Evolutionary conservation across 2,113 vertebrate species (phyloP), one percentile per base, ranked within the genome.

Genomic region (Plotosus lineatus): DNA sequence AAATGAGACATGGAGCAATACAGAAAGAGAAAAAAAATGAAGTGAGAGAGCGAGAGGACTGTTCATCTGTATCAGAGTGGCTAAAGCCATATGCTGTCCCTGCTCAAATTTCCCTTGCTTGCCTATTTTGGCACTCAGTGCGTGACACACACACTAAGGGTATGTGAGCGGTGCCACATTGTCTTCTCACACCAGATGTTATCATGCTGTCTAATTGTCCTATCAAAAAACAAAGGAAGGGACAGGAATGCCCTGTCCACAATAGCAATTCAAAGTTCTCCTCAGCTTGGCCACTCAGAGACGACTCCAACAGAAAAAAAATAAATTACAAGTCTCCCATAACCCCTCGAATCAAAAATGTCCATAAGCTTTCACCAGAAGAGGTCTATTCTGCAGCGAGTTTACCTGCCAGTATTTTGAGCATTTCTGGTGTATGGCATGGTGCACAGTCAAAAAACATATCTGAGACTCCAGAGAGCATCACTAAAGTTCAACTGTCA

Each of bases 121-220:
- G 85, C 85, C 77, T 86, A 83, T 75, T 86, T 77, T 83, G 72
- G 78, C 61, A 85, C 82, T 80, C 81, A 68, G 36, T 76, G 75
- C 72, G 77, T 80, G 81, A 80, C 73, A 85, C 84, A 83, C 85
- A 82, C 83, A 78, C 84, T 85, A 83, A 89, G 87, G 78, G 82
- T 89, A 90, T 87, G 74, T 82, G 82, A 85, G 77, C 33, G 77
- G 68, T 78, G 77, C 86, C 81, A 19, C 86, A 92, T 92, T 92
- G 92, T 93, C 92, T 90, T 90, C 77, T 89, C 87, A 86, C 81
- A 87, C 87, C 89, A 92, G 90, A 93, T 91, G 84, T 90, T 91
- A 90, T 90, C 89, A 85, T 40, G 53, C 82, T 87, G 87, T 80
- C 87, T 93, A 93, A 93, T 92, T 92, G 91, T 92, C 90, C 90